Percentiles rank a stretch among this genome's conserved stretches.
Conservation (phyloP, 2,113 vertebrate genomes). For the Tragelaphus scriptus region DNA sequence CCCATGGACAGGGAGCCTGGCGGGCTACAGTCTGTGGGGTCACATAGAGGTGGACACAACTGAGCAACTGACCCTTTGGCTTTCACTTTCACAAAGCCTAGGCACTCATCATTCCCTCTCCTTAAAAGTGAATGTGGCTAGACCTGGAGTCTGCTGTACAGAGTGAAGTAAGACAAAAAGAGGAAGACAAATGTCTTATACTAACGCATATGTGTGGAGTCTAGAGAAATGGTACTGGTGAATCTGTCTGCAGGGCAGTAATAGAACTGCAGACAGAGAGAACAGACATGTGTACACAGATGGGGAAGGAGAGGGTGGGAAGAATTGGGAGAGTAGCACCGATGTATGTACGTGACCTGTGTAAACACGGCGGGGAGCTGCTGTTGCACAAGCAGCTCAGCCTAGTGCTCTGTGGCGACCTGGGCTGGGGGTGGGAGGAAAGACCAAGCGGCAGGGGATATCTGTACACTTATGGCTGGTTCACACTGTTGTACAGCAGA, state of each 20-base stretch:
- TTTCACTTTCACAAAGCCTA: not conserved
- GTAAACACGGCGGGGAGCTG: not conserved
- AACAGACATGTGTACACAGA: not conserved
- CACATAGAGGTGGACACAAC: not conserved
- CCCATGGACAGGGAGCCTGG: not conserved
- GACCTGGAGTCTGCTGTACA: not conserved
- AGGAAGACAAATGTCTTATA: not conserved
- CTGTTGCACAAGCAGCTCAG: not conserved
- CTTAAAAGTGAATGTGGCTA: not conserved
- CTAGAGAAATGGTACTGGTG: not conserved
- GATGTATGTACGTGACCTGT: not conserved
- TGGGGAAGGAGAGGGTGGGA: not conserved
- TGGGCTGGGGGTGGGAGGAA: not conserved
- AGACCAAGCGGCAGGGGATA: not conserved
- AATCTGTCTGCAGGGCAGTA: not conserved
- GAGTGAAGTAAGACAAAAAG: not conserved
- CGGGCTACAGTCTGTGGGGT: not conserved
- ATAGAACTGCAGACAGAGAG: not conserved
- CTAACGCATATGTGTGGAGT: not conserved
- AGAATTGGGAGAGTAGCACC: not conserved
- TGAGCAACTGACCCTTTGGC: not conserved
- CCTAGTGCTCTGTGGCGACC: not conserved
- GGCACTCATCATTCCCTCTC: not conserved
- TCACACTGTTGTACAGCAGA: not conserved
- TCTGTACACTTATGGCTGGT: not conserved